These are phyloP conservation scores for Clarias gariepinus DNA, from an alignment of 2,113 vertebrate genomes.

Conservation along the genomic window DNA sequence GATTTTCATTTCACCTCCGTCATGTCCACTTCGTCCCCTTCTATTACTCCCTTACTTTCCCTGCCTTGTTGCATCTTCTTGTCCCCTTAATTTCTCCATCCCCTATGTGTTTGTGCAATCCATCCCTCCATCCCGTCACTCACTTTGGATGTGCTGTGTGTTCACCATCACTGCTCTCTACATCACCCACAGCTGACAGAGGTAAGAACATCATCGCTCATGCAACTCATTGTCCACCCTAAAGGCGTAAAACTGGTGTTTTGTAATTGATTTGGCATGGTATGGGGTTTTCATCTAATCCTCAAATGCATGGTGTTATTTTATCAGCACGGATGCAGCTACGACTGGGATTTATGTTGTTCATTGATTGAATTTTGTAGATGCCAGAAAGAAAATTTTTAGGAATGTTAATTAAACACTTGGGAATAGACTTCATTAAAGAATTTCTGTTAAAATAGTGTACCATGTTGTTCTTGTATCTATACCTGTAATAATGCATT, in stretches of 20 bases:
- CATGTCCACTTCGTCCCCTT: not conserved
- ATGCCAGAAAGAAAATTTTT: not conserved
- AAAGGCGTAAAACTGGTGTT: not conserved
- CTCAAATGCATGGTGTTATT: constrained; percentile 1
- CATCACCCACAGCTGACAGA: constrained; percentile 77
- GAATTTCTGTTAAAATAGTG: not conserved
- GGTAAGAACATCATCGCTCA: constrained; percentile 68
- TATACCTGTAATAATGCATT: not conserved
- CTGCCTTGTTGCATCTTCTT: constrained; percentile 36
- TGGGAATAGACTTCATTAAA: not conserved
- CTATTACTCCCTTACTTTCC: constrained; percentile 6
- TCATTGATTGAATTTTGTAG: not conserved
- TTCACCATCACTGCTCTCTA: constrained; percentile 72
- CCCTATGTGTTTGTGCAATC: constrained; percentile 29
- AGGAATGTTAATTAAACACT: not conserved
- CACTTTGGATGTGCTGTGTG: constrained; percentile 75
- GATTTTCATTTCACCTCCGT: constrained; percentile 9
- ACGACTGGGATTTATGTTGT: not conserved
- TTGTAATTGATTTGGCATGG: constrained; percentile 4
- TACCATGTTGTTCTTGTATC: not conserved
- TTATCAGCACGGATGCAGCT: not conserved
- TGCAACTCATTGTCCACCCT: constrained; percentile 3
- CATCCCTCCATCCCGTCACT: constrained; percentile 47
- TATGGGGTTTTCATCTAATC: constrained; percentile 3
- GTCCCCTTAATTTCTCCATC: not conserved